These are phyloP conservation scores for Drosophila paulistorum DNA, from an alignment of 1,140 invertebrate species.

Conservation along the genomic window DNA sequence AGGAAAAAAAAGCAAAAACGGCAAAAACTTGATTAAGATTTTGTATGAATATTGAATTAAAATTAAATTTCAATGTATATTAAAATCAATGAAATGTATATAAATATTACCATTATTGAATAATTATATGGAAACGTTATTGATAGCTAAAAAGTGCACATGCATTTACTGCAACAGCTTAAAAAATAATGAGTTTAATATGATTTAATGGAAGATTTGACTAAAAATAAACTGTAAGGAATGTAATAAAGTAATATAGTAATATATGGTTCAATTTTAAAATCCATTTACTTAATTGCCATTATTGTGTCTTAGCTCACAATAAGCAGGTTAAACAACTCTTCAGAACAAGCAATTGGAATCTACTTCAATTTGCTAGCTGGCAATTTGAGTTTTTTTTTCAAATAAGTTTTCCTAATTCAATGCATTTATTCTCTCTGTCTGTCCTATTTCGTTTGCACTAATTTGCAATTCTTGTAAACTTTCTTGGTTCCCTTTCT, in stretches of 20 bases:
- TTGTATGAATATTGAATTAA: not conserved
- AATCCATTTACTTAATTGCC: not conserved
- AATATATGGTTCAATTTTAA: too few relatives aligned
- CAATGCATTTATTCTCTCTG: not conserved
- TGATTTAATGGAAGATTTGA: too few relatives aligned
- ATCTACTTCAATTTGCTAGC: not conserved
- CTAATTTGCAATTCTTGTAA: constrained; percentile 1
- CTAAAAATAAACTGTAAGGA: too few relatives aligned
- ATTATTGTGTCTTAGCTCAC: too few relatives aligned
- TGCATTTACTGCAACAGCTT: not conserved
- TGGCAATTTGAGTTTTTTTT: not conserved
- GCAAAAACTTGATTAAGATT: not conserved
- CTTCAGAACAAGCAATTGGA: not conserved
- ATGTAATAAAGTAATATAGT: too few relatives aligned
- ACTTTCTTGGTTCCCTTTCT: not conserved
- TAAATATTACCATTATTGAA: not conserved
- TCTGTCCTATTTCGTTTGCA: not conserved
- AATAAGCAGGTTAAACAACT: not conserved
- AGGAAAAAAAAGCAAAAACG: too few relatives aligned
- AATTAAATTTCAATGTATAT: not conserved
- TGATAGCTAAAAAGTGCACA: not conserved
- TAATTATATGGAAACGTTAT: not conserved
- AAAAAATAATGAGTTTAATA: too few relatives aligned
- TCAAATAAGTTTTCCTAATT: constrained; percentile 2
- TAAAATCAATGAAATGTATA: not conserved